These are phyloP conservation scores for Anastrepha obliqua DNA, from an alignment of 1,140 invertebrate species.

Conservation along the genomic window DNA sequence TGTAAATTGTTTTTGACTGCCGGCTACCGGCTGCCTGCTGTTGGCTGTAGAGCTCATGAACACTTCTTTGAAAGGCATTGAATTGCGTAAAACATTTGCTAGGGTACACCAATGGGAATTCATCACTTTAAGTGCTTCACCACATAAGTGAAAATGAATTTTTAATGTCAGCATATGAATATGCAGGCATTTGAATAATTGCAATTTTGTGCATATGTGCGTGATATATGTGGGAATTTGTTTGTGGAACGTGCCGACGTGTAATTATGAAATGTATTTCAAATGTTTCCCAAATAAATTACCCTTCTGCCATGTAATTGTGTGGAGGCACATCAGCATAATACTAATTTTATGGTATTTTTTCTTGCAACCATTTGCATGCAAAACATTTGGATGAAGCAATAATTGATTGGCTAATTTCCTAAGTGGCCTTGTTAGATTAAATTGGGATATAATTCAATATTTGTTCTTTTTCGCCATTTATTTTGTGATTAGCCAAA, in stretches of 20 bases:
- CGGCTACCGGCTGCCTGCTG: background rate
- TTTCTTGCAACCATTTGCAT: background rate
- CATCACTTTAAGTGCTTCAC: conserved; percentile 48
- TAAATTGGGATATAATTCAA: too few species aligned
- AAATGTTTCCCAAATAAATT: conserved; percentile 40
- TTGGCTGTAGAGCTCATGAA: background rate
- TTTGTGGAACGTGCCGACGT: background rate
- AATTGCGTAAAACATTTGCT: conserved; percentile 19
- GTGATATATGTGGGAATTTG: background rate
- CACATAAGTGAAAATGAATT: conserved; percentile 46
- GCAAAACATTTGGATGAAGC: background rate
- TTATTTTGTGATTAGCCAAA: too few species aligned
- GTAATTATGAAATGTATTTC: conserved; percentile 47
- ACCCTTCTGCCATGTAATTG: conserved; percentile 14
- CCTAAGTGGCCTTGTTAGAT: background rate
- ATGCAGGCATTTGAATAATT: conserved; percentile 47
- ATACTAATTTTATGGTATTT: background rate
- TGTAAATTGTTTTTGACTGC: conserved; percentile 53
- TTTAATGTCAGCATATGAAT: conserved; percentile 50
- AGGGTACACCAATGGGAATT: background rate
- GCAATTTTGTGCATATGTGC: background rate
- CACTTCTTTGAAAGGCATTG: background rate
- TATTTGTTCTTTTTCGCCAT: too few species aligned
- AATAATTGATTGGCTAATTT: background rate
- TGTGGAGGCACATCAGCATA: background rate